Evolutionary conservation across 2,113 vertebrate species (phyloP), one percentile per base, ranked within the genome.

Genomic region (Terrapene triunguis): DNA sequence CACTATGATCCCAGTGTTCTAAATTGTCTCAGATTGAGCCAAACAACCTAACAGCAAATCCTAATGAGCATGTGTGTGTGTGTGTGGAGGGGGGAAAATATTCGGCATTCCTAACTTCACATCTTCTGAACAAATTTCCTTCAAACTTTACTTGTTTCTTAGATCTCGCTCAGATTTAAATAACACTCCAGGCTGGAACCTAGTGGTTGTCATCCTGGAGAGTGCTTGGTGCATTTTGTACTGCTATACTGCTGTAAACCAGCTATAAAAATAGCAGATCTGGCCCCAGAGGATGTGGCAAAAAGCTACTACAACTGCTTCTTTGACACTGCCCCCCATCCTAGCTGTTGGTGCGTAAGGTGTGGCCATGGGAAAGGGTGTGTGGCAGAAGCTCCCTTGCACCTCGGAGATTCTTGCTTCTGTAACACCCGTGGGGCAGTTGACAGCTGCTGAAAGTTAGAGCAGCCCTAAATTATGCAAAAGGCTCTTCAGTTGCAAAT

Each of bases 141-240:
- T 65, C 62, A 65, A 65, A 65, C 62, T 35, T 32, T 65, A 65
- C 14, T 35, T 65, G 32, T 65, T 35, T 65, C 62, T 65, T 65
- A 65, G 16, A 65, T 65, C 62, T 17, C 35, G 16, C 16, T 16
- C 62, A 65, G 32, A 35, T 65, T 65, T 65, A 65, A 65, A 65
- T 65, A 65, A 65, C 16, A n/a, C 7, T 19, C 16, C 62, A 35
- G 62, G 32, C 16, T 65, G 32, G 14, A 17, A 65, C 32, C 32
- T n/a, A 65, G 32, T 19, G 32, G 6, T n/a, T 65, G 32, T 65
- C 32, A 35, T 65, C 7, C 32, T 35, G 32, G 62, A 65, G 62
- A 19, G 32, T 35, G 62, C 32, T n/a, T n/a, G 32, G 14, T 62
- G 7, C 2, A 79, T 3, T 10, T 17, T 0, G 0, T 21, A 57